phyloP scores from a whole-genome alignment of 2,113 vertebrate genomes.

The Podiceps cristatus region DNA sequence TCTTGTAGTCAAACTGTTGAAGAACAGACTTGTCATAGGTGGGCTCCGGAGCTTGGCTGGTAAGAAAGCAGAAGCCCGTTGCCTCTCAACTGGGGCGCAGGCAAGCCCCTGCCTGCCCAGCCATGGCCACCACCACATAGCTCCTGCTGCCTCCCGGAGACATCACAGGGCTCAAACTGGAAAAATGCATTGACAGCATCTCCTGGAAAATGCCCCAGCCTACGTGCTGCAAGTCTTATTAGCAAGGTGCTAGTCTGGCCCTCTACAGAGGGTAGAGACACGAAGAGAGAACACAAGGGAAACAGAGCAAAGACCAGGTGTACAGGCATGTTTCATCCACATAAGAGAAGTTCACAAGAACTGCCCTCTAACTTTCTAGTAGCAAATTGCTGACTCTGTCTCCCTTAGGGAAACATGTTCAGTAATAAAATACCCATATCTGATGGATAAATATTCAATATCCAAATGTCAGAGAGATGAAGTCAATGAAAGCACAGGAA shows the following conservation, averaged over 20 bases:
- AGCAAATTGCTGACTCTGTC: not conserved
- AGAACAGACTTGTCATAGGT: not conserved
- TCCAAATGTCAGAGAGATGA: not conserved
- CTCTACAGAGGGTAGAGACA: not conserved
- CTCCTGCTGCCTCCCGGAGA: not conserved
- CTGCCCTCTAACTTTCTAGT: not conserved
- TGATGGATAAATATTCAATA: not conserved
- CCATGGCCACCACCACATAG: not conserved
- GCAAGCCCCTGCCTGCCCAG: not conserved
- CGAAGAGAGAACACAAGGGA: not conserved
- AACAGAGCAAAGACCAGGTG: not conserved
- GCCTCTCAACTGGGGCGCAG: accelerated
- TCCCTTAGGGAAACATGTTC: not conserved
- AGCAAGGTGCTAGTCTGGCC: not conserved
- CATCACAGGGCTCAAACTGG: not conserved
- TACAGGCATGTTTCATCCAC: not conserved
- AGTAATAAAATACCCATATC: not conserved
- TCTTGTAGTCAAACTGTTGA: not conserved
- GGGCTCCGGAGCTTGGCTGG: not conserved
- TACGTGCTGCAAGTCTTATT: accelerated
- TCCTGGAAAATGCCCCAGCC: not conserved
- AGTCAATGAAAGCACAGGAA: not conserved
- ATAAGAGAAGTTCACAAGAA: not conserved
- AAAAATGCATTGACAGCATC: not conserved
- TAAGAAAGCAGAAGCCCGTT: not conserved